A percentile compares a stretch with the other conserved stretches of the same genome.
Conservation (phyloP, 2,888 invertebrate species). For the Callyntrura guangdongensis region DNA sequence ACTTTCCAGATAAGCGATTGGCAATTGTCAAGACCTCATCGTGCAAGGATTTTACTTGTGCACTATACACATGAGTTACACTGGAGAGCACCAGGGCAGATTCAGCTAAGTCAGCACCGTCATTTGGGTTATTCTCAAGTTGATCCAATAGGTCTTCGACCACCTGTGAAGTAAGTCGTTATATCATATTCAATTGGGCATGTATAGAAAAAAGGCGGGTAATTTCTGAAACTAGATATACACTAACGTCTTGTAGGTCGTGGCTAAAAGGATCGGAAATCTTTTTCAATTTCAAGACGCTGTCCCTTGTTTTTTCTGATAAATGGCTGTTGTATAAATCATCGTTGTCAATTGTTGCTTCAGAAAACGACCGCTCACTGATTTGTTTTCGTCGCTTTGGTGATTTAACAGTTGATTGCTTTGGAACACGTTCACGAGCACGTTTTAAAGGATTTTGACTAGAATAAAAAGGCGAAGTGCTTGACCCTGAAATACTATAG, state of each 20-base stretch:
- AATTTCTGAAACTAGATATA: too few relatives aligned
- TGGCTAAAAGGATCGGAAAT: conserved; percentile 73
- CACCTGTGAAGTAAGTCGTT: conserved; percentile 56
- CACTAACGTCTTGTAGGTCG: conserved; percentile 71
- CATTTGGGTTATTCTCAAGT: conserved; percentile 46
- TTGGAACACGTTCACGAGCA: not conserved
- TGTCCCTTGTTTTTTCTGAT: conserved; percentile 65
- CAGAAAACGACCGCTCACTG: not conserved
- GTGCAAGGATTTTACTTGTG: conserved; percentile 75
- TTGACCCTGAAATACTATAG: conserved; percentile 52
- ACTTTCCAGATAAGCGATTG: conserved; percentile 71
- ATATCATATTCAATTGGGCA: not conserved
- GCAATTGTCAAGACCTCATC: conserved; percentile 68
- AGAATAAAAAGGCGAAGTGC: conserved; percentile 5
- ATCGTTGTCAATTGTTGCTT: conserved; percentile 5
- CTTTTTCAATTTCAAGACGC: conserved; percentile 74
- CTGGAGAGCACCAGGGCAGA: conserved; percentile 75
- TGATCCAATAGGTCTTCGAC: conserved; percentile 74
- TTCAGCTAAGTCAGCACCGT: conserved; percentile 76
- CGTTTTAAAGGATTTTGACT: conserved; percentile 59
- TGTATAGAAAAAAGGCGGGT: too few relatives aligned
- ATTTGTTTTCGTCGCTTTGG: conserved; percentile 54
- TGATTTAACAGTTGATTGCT: not conserved
- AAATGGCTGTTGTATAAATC: conserved; percentile 48
- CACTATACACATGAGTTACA: conserved; percentile 71